A percentile compares a stretch with the other conserved stretches of the same genome.
These are phyloP conservation scores for Tenthredo amoena DNA, from an alignment of 2,888 invertebrate genomes.

Conservation along the genomic window DNA sequence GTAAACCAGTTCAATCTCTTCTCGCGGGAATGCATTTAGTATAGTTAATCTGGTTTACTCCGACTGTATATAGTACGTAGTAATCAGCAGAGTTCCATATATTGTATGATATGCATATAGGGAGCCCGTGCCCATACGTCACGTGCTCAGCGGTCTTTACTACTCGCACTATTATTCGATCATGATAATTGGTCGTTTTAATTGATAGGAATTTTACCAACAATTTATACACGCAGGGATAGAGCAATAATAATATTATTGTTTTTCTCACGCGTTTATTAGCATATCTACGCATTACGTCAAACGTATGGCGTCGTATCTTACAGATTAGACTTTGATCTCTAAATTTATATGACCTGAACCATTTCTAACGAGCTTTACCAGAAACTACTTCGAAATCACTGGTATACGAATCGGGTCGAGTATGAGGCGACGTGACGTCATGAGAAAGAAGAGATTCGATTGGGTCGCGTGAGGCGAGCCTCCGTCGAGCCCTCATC, in stretches of 20 bases:
- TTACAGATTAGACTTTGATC: not conserved
- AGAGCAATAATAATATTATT: not conserved
- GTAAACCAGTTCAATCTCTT: slow-evolving; percentile 48
- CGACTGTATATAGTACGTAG: not conserved
- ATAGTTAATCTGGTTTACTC: slow-evolving; percentile 43
- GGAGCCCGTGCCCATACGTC: not conserved
- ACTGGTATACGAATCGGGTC: slow-evolving; percentile 32
- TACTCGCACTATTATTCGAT: not conserved
- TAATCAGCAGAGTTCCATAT: not conserved
- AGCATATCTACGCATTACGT: not conserved
- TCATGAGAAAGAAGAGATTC: slow-evolving; percentile 59
- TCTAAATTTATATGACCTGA: not conserved
- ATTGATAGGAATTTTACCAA: not conserved
- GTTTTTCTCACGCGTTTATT: not conserved
- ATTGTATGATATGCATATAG: not conserved
- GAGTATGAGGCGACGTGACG: slow-evolving; percentile 65
- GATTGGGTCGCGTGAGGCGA: slow-evolving; percentile 38
- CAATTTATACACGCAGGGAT: not conserved
- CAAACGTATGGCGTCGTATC: not conserved
- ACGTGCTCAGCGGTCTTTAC: not conserved
- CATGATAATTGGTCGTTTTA: not conserved
- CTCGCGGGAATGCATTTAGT: slow-evolving; percentile 40
- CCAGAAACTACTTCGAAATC: not conserved
- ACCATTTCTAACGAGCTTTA: not conserved
- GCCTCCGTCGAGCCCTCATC: slow-evolving; percentile 45